These are phyloP conservation scores for Glaucomys volans DNA, from an alignment of 2,113 vertebrate species.

Conservation along the genomic window DNA sequence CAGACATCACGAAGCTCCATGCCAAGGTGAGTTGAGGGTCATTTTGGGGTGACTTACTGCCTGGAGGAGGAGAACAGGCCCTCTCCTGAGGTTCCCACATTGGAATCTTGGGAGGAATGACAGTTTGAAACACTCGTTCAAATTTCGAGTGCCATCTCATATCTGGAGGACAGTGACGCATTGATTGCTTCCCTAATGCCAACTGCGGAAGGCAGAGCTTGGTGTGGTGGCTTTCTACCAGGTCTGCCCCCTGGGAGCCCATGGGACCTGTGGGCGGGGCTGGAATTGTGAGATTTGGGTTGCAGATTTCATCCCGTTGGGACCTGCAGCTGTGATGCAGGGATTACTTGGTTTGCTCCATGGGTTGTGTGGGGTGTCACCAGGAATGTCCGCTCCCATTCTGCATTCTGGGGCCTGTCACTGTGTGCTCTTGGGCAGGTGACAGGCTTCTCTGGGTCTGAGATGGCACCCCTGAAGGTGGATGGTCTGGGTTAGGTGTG, in stretches of 20 bases:
- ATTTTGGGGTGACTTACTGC: background rate
- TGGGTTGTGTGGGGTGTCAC: background rate
- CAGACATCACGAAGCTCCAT: constrained; percentile 94
- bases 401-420: background rate
- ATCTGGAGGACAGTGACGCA: background rate
- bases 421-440: background rate
- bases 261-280: background rate
- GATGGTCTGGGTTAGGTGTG: background rate
- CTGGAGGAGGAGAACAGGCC: background rate
- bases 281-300: background rate
- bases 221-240: background rate
- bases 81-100: accelerated
- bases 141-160: background rate
- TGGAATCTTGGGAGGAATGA: background rate
- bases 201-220: background rate
- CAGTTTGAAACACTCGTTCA: background rate
- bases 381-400: background rate
- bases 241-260: background rate
- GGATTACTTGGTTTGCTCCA: background rate
- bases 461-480: background rate
- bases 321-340: accelerated
- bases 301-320: background rate
- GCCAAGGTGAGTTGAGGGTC: constrained; percentile 90
- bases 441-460: background rate
- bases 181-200: background rate